Base-by-base conservation (phyloP, 1,140 invertebrate species). In the Theocolax elegans region DNA sequence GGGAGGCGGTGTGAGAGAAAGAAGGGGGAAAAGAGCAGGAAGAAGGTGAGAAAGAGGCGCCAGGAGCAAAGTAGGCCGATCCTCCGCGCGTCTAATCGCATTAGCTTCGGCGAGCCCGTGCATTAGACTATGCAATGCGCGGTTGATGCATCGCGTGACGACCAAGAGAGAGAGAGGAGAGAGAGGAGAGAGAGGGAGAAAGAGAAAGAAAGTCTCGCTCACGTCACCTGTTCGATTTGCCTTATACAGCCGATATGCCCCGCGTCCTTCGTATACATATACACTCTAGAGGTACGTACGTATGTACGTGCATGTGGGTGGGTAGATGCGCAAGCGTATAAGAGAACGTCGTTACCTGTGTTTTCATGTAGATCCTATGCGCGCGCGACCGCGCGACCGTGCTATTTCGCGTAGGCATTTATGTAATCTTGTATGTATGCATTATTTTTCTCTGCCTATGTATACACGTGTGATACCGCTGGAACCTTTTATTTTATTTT, bases 131-230 rank as follows among this genome's bases (percentile, higher is more conserved):
- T 35, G 46, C 29, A 46, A 23, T 56, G 35, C 49, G 35, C 31
- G n/a, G 12, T 9, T 8, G 27, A 69, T 46, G 65, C 35, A 44
- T 72, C 56, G 72, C 72, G 66, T 53, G 66, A 68, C 66, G 25
- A 59, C 40, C 19, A 12, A 17, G 10, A 60, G 49, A 3, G 25
- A 15, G 7, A 17, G 10, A 15, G 9, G 23, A 23, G 40, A 3
- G 15, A 4, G 7, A 17, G 25, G 12, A 9, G 40, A 23, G 29
- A 21, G 13, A 21, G 58, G 6, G 15, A 2, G 13, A 10, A 27
- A n/a, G 23, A n/a, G 10, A 29, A n/a, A 21, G 21, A 29, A 15
- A 21, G 19, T 13, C 21, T n/a, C 9, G 17, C 21, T 25, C 35
- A 6, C 19, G 29, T 49, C 27, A 38, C 17, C 6, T 19, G 25